A percentile compares a stretch with the other conserved stretches of the same genome.
Conservation (phyloP, 2,888 invertebrate species). For the Tryphoninae sp. region DNA sequence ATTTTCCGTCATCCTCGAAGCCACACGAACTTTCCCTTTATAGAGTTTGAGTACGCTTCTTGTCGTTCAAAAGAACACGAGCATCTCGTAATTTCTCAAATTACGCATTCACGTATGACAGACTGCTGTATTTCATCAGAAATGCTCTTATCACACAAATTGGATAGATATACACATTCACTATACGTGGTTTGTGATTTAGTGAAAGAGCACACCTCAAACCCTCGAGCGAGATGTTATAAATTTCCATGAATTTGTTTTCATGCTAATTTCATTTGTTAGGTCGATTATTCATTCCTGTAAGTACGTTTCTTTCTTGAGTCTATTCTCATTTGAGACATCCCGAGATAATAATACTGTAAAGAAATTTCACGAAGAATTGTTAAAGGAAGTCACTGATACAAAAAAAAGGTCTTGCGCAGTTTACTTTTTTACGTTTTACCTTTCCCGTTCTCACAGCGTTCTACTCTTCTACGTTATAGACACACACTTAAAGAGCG, state of each 20-base stretch:
- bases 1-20: background rate
- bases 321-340: background rate
- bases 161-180: too few relatives aligned
- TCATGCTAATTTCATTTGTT: too few relatives aligned
- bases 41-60: constrained; percentile 20
- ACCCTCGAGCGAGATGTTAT: too few relatives aligned
- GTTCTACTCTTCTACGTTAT: background rate
- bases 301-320: background rate
- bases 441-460: background rate
- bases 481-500: background rate
- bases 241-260: too few relatives aligned
- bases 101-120: too few relatives aligned
- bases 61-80: constrained; percentile 23
- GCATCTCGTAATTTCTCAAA: background rate
- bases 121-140: too few relatives aligned
- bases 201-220: too few relatives aligned
- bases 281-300: background rate
- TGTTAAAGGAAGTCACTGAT: background rate
- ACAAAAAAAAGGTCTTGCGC: background rate
- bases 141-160: too few relatives aligned
- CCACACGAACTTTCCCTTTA: background rate
- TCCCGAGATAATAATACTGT: too few relatives aligned
- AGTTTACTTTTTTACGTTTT: background rate
- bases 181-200: too few relatives aligned
- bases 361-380: background rate